Evolutionary conservation across 2,888 invertebrate genomes (phyloP), one percentile per base, ranked within the genome.

Genomic region (Phaedon cochleariae): DNA sequence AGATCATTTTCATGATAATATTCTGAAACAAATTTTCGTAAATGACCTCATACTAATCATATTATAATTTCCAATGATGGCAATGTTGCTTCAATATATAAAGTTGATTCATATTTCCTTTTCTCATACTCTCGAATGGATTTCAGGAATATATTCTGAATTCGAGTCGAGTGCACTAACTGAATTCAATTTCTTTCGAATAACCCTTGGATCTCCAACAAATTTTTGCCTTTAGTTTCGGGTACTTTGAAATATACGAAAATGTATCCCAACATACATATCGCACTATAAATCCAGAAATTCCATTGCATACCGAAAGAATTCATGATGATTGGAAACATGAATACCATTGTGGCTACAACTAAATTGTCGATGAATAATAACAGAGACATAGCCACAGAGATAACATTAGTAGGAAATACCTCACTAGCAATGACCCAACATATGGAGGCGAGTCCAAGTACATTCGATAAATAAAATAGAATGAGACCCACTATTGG

Each of bases 191-290:
- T n/a, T n/a, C n/a, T n/a, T n/a, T n/a, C n/a, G n/a, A 26, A 26
- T 7, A 26, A 5, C 7, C 63, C 46, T 61, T 73, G 74, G 41
- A 76, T 73, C 31, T 76, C 72, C 20, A 59, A 45, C 21, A 74
- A 21, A 54, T 67, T 73, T 62, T 64, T 73, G 1, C 77, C 77
- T 60, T 74, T 76, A 4, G 76, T 77, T 63, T 77, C 77, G 1
- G 75, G 75, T 12, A 77, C 65, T 10, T 68, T 29, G 10, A 64
- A 63, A 54, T 65, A 63, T 5, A 74, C 64, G 59, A 76, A 77
- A 17, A 73, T 10, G 15, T 62, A 37, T 1, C 73, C 74, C 2
- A 70, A 17, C 15, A 64, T n/a, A 48, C 71, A 73, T 48, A 64
- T 63, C 0, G 63, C 12, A n/a, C 70, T 69, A 65, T 73, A 77